Conservation (phyloP, 2,113 vertebrate species). For the Balaenoptera acutorostrata region DNA sequence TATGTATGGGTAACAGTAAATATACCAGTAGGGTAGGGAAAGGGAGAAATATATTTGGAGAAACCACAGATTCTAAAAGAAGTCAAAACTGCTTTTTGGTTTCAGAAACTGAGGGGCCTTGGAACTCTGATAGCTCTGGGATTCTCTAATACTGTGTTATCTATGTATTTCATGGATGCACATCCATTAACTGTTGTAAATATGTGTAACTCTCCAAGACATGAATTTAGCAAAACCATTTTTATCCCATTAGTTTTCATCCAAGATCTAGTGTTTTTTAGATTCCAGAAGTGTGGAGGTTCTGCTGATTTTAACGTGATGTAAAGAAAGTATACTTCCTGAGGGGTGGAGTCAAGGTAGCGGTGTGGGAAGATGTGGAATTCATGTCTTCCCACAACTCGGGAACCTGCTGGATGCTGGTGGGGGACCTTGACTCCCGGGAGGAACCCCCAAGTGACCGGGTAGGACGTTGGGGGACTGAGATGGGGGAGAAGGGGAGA, state of each 20-base stretch:
- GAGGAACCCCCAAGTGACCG: too few species aligned
- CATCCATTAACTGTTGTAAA: background rate
- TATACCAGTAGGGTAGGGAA: background rate
- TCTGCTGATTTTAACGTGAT: constrained; percentile 11
- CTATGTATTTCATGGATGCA: background rate
- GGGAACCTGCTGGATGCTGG: too few species aligned
- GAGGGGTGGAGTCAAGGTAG: too few species aligned
- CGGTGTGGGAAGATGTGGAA: too few species aligned
- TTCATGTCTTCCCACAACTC: too few species aligned
- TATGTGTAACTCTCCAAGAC: background rate
- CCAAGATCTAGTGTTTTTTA: background rate
- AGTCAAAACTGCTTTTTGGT: background rate
- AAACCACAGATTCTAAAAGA: background rate
- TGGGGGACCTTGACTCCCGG: too few species aligned
- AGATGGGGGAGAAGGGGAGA: too few species aligned
- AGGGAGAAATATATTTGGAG: background rate
- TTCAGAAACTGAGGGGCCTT: background rate
- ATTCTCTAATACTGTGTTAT: background rate
- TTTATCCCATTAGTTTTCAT: background rate
- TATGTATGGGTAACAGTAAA: background rate
- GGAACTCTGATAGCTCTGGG: background rate
- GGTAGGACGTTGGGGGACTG: too few species aligned
- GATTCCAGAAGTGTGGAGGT: background rate
- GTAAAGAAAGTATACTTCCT: background rate
- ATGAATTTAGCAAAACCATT: background rate